phyloP scores from a whole-genome alignment of 1,140 invertebrate species.

The Listronotus oregonensis region DNA sequence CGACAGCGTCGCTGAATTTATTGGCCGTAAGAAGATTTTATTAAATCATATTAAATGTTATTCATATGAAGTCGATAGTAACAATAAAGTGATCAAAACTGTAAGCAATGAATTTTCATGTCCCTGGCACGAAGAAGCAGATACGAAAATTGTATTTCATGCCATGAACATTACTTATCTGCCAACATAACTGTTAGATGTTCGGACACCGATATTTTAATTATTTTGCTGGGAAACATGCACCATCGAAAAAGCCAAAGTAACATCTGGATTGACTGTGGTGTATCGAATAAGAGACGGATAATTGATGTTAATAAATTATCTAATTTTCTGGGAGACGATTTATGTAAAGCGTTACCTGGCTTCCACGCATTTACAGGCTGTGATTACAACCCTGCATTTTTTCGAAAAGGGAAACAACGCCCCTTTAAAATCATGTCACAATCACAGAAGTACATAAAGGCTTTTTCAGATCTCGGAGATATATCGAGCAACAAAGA shows the following conservation, averaged over 20 bases:
- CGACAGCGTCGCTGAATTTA: conserved; percentile 23
- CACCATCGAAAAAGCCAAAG: conserved; percentile 1
- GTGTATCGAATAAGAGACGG: too few relatives aligned
- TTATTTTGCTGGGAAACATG: conserved; percentile 31
- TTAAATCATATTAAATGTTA: conserved; percentile 32
- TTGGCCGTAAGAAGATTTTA: conserved; percentile 25
- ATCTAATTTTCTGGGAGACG: too few relatives aligned
- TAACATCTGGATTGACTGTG: too few relatives aligned
- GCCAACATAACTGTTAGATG: conserved; percentile 14
- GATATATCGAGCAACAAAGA: too few relatives aligned
- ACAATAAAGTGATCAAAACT: neutral
- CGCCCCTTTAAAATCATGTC: too few relatives aligned
- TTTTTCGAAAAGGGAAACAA: too few relatives aligned
- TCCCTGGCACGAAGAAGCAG: conserved; percentile 19
- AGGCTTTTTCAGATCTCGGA: too few relatives aligned
- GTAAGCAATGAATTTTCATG: conserved; percentile 22
- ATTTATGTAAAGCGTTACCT: too few relatives aligned
- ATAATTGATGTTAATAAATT: too few relatives aligned
- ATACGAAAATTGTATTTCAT: conserved; percentile 24
- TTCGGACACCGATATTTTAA: conserved; percentile 22
- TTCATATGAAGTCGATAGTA: conserved; percentile 1
- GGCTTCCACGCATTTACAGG: too few relatives aligned
- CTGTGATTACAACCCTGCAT: too few relatives aligned
- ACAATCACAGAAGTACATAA: too few relatives aligned
- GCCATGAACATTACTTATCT: conserved; percentile 19